phyloP scores from a whole-genome alignment of 2,888 invertebrate species.

The Matsumyia berberina region DNA sequence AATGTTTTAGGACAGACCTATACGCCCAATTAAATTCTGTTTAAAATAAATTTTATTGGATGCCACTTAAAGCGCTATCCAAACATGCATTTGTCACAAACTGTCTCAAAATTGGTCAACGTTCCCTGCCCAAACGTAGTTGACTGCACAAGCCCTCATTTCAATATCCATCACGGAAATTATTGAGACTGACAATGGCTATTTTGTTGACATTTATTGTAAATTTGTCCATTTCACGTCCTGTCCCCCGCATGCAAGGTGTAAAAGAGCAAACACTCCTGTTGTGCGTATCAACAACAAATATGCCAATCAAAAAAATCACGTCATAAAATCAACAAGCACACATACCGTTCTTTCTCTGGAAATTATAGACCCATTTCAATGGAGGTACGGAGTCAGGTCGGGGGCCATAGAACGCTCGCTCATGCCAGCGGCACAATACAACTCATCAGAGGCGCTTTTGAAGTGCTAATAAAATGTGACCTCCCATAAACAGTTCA shows the following conservation, averaged over 20 bases:
- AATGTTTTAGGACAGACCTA: too few species aligned
- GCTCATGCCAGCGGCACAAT: slow-evolving; percentile 31
- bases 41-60: too few species aligned
- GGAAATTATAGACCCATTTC: slow-evolving; percentile 51
- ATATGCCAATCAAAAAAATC: slow-evolving; percentile 54
- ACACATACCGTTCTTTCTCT: slow-evolving; percentile 37
- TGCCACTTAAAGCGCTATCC: too few species aligned
- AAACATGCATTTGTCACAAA: too few species aligned
- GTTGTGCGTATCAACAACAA: slow-evolving; percentile 17
- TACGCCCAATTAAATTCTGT: too few species aligned
- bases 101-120: too few species aligned
- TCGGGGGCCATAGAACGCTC: not conserved
- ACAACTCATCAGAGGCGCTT: slow-evolving; percentile 61
- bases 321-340: slow-evolving; percentile 48
- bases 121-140: too few species aligned
- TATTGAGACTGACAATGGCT: not conserved
- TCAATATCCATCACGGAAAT: too few species aligned
- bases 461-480: slow-evolving; percentile 74
- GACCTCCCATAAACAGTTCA: slow-evolving; percentile 73
- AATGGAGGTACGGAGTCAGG: slow-evolving; percentile 1
- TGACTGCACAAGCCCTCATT: too few species aligned
- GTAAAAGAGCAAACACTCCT: slow-evolving; percentile 4
- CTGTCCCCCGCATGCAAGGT: not conserved
- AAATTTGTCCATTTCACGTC: not conserved
- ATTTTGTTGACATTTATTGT: slow-evolving; percentile 26